Evolutionary conservation across 2,888 invertebrate species (phyloP).

Genomic region (Stenodema calcarata): DNA sequence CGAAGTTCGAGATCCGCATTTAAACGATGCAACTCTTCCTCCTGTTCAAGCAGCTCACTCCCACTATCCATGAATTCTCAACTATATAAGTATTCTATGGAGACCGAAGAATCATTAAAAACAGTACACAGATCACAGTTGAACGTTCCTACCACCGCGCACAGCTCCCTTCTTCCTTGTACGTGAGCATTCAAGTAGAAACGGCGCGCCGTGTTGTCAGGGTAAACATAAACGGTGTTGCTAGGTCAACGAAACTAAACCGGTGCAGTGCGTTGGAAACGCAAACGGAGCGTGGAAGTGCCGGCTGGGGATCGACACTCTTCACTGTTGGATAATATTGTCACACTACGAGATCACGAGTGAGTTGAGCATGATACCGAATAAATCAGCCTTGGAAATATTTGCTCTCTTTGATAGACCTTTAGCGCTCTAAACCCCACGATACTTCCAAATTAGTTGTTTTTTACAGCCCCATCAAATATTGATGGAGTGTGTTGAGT

Average conservation of each 20-base stretch:
- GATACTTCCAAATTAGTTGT: too few relatives aligned
- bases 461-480: too few relatives aligned
- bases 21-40: constrained; percentile 50
- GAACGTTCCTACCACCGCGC: background rate
- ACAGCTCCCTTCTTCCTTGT: background rate
- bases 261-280: background rate
- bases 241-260: background rate
- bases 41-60: constrained; percentile 47
- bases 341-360: too few relatives aligned
- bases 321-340: background rate
- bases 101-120: background rate
- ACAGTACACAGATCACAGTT: background rate
- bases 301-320: background rate
- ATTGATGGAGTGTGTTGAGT: too few relatives aligned
- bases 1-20: constrained; percentile 52
- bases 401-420: too few relatives aligned
- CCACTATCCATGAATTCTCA: background rate
- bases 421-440: too few relatives aligned
- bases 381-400: too few relatives aligned
- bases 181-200: background rate
- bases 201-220: background rate
- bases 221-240: background rate
- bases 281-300: background rate
- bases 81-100: background rate
- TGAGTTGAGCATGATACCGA: too few relatives aligned